Base-by-base conservation (phyloP, 2,797 vertebrate genomes). In the Characodon lateralis region DNA sequence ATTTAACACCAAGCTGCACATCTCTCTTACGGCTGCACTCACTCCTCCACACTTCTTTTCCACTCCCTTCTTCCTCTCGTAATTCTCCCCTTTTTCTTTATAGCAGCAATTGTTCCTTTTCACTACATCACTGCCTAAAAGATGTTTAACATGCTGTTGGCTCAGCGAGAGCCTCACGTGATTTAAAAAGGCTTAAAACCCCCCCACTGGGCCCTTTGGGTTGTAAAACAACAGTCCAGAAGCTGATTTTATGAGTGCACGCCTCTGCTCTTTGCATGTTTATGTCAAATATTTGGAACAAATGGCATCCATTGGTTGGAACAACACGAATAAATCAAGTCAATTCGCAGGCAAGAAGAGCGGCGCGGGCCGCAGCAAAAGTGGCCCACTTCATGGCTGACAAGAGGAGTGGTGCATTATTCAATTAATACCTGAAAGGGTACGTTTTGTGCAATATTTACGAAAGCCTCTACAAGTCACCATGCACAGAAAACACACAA, bases 221-320 rank as follows among this genome's bases (percentile, higher is more conserved):
- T 88, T 92, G 92, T 93, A 93, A 93, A 93, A 90, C 87, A 91
- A 89, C 88, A 78, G 85, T 83, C 85, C 81, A 79, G 83, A 90
- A 89, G 85, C 88, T 89, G 90, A 79, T 91, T 94, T 94, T 94
- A 94, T 86, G 92, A 93, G 91, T 76, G 90, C 91, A 92, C 87
- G 91, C 92, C 83, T 92, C 81, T 92, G 93, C 91, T 94, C 93
- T 93, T 94, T 93, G 91, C 93, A 93, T 94, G 92, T 95, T 95
- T 95, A 92, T 93, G 91, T 91, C 93, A 94, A 94, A 93, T 91
- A 92, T 94, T 95, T 93, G 91, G 92, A 93, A 94, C 92, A 93
- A 95, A 92, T 93, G 93, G 91, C 90, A 86, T 90, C 90, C 93
- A 91, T 93, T 93, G 92, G 91, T 87, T 93, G 93, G 89, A 94